These are phyloP conservation scores for Passerculus sandwichensis DNA, from an alignment of 2,797 vertebrate genomes.

Conservation along the genomic window DNA sequence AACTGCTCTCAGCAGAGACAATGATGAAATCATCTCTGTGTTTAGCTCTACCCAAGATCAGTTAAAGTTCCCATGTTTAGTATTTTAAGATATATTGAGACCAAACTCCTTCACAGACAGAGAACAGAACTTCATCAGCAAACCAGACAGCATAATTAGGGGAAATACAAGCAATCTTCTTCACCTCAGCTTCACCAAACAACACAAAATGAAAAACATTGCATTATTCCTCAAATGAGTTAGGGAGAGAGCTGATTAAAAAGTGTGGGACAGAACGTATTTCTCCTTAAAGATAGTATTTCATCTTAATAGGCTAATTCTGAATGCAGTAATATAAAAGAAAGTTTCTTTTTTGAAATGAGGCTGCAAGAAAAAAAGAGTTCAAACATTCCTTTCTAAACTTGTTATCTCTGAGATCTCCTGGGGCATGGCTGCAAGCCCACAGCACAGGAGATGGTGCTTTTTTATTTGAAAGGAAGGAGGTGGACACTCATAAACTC, in stretches of 20 bases:
- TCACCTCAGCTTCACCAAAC: neutral
- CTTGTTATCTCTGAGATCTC: neutral
- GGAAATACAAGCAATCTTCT: neutral
- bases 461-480: neutral
- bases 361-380: neutral
- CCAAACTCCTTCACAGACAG: neutral
- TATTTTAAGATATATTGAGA: neutral
- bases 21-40: neutral
- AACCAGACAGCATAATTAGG: neutral
- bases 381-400: neutral
- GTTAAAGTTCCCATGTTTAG: neutral
- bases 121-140: neutral
- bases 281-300: neutral
- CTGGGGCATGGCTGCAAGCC: neutral
- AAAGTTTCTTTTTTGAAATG: neutral
- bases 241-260: neutral
- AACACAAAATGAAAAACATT: neutral
- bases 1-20: neutral
- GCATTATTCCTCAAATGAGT: neutral
- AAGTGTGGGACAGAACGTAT: neutral
- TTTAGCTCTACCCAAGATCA: neutral
- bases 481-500: neutral
- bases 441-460: neutral
- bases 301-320: neutral
- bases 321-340: neutral